Evolutionary conservation across 2,797 vertebrate species (phyloP).

Genomic region (Scarus forsteni): DNA sequence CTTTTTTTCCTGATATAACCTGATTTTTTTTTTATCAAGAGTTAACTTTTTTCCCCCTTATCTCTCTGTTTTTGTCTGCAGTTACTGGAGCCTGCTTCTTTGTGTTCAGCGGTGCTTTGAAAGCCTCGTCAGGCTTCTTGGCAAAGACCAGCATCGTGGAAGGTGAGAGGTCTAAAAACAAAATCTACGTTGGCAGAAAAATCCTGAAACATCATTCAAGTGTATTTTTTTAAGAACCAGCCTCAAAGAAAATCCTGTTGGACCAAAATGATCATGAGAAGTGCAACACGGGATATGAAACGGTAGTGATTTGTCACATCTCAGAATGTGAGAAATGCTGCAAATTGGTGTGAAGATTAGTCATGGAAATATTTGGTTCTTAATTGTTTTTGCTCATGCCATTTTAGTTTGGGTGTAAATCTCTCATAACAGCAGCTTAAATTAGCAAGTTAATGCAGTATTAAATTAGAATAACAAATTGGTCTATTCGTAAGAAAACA

Average conservation of each 20-base stretch:
- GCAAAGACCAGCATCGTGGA: constrained; percentile 99
- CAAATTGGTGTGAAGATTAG: background rate
- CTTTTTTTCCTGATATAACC: constrained; percentile 11
- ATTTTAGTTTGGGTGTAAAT: too few relatives aligned
- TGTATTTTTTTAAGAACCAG: constrained; percentile 4
- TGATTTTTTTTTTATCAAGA: background rate
- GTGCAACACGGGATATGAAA: background rate
- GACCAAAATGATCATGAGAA: background rate
- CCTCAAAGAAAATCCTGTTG: background rate
- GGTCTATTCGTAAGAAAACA: too few relatives aligned
- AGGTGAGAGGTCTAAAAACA: constrained; percentile 85
- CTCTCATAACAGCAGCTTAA: too few relatives aligned
- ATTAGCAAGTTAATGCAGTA: too few relatives aligned
- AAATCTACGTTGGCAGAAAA: constrained; percentile 9
- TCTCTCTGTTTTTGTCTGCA: constrained; percentile 68
- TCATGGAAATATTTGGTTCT: background rate
- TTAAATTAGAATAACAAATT: too few relatives aligned
- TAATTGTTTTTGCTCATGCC: background rate
- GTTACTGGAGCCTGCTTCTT: constrained; percentile 99
- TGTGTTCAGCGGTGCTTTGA: constrained; percentile 98
- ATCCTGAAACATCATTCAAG: background rate
- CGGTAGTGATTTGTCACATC: background rate
- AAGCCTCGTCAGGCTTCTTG: constrained; percentile 94
- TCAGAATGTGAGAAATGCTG: background rate
- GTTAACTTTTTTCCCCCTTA: background rate